A percentile compares a stretch with the other conserved stretches of the same genome.
These are phyloP conservation scores for Tetramorium simillimum DNA, from an alignment of 1,140 invertebrate species.

Conservation along the genomic window DNA sequence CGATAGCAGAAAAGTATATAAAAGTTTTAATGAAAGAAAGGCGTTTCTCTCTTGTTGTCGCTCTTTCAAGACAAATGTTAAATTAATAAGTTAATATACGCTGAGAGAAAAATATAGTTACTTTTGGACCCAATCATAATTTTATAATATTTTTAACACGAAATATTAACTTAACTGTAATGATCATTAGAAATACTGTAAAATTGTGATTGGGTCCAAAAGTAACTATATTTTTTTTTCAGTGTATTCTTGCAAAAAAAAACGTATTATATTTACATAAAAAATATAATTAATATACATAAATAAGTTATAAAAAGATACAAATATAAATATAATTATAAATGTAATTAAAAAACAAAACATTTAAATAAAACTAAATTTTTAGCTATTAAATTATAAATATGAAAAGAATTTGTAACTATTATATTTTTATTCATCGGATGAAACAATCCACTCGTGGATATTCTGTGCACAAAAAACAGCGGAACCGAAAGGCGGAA, in stretches of 20 bases:
- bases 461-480: background rate
- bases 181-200: too few relatives aligned
- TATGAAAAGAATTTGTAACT: background rate
- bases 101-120: too few relatives aligned
- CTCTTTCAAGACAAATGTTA: background rate
- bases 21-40: constrained; percentile 25
- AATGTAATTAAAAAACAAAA: background rate
- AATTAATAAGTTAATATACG: background rate
- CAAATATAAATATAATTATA: background rate
- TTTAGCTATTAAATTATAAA: background rate
- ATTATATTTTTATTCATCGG: background rate
- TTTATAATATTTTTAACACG: too few relatives aligned
- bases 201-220: too few relatives aligned
- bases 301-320: background rate
- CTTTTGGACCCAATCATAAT: too few relatives aligned
- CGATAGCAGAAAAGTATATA: background rate
- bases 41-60: background rate
- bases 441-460: too few relatives aligned
- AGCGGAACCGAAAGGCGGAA: background rate
- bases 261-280: background rate
- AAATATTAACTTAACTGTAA: too few relatives aligned
- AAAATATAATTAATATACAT: background rate
- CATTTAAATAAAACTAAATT: background rate
- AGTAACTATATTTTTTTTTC: too few relatives aligned
- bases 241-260: background rate